Conservation (phyloP, 2,888 invertebrate species). For the Hylaea fasciaria region DNA sequence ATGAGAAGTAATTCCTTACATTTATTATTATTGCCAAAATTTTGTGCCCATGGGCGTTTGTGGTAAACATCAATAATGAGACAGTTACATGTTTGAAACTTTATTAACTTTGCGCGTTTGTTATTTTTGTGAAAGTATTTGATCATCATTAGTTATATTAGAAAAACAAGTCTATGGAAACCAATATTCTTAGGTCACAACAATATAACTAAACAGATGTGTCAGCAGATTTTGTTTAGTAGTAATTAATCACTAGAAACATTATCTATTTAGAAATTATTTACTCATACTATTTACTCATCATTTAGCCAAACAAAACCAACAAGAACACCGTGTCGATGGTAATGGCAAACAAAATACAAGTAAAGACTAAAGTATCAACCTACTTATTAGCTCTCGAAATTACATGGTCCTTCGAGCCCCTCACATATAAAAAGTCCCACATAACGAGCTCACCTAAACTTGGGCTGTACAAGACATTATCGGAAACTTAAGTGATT, state of each 20-base stretch:
- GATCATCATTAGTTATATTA: background rate
- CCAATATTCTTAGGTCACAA: no score
- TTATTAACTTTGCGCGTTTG: slow-evolving; percentile 7
- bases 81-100: slow-evolving; percentile 36
- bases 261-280: no score
- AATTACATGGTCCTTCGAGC: slow-evolving; percentile 20
- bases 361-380: background rate
- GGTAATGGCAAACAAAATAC: background rate
- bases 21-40: slow-evolving; percentile 59
- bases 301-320: background rate
- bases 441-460: slow-evolving; percentile 36
- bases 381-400: background rate
- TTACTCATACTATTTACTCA: no score
- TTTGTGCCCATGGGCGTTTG: slow-evolving; percentile 46
- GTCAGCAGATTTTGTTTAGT: no score
- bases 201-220: no score
- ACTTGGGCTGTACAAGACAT: slow-evolving; percentile 54
- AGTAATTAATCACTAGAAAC: no score
- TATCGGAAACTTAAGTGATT: slow-evolving; percentile 77
- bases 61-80: slow-evolving; percentile 52
- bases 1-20: slow-evolving; percentile 57
- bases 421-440: slow-evolving; percentile 32
- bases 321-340: background rate
- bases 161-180: no score
- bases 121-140: background rate